Evolutionary conservation across 35 echinoderm and acorn worm species (phyloP).

Genomic region (Apostichopus californicus): DNA sequence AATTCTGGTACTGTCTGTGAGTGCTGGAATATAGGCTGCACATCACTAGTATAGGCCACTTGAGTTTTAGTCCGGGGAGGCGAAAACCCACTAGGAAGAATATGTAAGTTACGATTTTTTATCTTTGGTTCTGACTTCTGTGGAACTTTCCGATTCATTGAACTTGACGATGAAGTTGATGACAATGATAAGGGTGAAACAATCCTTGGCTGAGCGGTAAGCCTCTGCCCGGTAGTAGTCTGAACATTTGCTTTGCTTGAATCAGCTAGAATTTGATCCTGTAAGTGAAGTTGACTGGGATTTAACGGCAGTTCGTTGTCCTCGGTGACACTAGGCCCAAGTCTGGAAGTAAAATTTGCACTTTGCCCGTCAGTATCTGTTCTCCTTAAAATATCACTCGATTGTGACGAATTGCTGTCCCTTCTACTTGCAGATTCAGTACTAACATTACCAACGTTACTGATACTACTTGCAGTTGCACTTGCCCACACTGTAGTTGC

Average conservation of each 20-base stretch:
- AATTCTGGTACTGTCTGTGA: slow-evolving; percentile 40
- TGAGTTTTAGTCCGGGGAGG: not conserved
- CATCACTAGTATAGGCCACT: not conserved
- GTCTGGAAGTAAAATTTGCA: not conserved
- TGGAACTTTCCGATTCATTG: not conserved
- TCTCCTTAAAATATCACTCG: not conserved
- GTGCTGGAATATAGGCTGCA: not conserved
- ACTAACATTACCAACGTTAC: not conserved
- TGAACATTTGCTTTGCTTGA: not conserved
- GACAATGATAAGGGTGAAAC: not conserved
- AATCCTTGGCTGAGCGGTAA: not conserved
- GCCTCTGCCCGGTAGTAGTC: not conserved
- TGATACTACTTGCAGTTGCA: not conserved
- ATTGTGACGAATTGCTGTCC: not conserved
- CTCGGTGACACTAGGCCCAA: not conserved
- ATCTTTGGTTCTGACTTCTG: not conserved
- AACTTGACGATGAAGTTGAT: not conserved
- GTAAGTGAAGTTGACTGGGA: slow-evolving; percentile 7
- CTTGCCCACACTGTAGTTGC: not conserved
- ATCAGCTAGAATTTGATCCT: not conserved
- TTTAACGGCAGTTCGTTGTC: not conserved
- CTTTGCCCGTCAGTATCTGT: not conserved
- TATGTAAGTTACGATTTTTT: slow-evolving; percentile 2
- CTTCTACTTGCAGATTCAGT: not conserved
- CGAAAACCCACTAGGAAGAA: slow-evolving; percentile 6